A percentile compares a stretch with the other conserved stretches of the same genome.
Conservation (phyloP, 2,113 vertebrate genomes). For the Irena cyanogastra region DNA sequence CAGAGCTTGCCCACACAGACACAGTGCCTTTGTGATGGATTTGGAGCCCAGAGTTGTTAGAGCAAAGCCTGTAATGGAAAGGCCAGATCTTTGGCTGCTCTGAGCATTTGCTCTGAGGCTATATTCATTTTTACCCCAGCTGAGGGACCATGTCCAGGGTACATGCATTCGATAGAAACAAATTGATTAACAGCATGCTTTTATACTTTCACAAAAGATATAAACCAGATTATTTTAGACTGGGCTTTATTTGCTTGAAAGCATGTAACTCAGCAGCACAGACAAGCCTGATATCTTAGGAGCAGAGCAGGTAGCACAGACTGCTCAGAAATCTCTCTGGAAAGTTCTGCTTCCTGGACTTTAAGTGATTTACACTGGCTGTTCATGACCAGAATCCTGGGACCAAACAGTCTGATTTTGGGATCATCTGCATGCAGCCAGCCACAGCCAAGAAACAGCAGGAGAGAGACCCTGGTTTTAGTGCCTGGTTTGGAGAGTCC, state of each 20-base stretch:
- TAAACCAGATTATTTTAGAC: neutral
- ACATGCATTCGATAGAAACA: neutral
- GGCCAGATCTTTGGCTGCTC: neutral
- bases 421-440: neutral
- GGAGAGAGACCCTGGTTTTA: neutral
- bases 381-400: neutral
- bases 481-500: rapidly evolving
- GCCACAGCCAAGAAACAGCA: neutral
- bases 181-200: neutral
- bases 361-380: neutral
- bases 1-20: neutral
- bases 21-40: neutral
- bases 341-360: neutral
- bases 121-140: neutral
- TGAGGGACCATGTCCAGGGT: neutral
- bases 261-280: neutral
- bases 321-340: neutral
- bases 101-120: neutral
- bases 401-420: neutral
- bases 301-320: neutral
- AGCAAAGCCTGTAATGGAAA: neutral
- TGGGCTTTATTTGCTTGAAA: neutral
- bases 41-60: neutral
- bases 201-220: neutral
- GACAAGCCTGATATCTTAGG: neutral